Base-by-base conservation (phyloP, 2,113 vertebrate species). In the Alouatta palliata region DNA sequence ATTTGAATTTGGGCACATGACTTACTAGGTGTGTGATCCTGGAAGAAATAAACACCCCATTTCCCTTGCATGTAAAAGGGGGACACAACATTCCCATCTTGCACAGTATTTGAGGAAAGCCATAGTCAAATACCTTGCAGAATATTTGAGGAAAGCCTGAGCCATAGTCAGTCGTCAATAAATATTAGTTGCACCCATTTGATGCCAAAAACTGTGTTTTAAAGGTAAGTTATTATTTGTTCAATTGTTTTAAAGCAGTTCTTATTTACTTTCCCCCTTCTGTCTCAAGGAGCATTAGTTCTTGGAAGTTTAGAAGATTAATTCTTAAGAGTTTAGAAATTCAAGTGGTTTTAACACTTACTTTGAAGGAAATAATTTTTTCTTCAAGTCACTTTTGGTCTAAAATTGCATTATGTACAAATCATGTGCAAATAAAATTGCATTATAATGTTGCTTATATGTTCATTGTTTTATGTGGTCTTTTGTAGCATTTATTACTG, bases 401-500 rank as follows among this genome's bases (percentile, higher is more conserved):
- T 77, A 70, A 95, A 92, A 47, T 64, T 90, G 8, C 13, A 20
- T 43, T 84, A 16, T n/a, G 0, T 66, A 16, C 25, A 80, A 56
- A 82, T 87, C 80, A 27, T 35, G 0, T 66, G 21, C 54, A 90
- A 70, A 83, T 90, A 27, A 73, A 87, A 25, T 66, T 66, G 2
- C 47, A 6, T 79, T 58, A 21, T 43, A 4, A 23, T n/a, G 12
- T 56, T 64, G 25, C 58, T 87, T 88, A 7, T 5, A 6, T 54
- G 11, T 61, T 75, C 2, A 35, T 32, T 75, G 23, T 81, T 58
- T 66, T 49, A 0, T 70, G 8, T 92, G 81, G 2, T 88, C 8
- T 96, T 84, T 91, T 87, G 20, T 95, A 99, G 99, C 99, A 3
- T 99, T 99, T 98, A 99, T 99, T 98, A 99, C 99, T 2, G 99